Evolutionary conservation across 2,113 vertebrate genomes (phyloP), one percentile per base, ranked within the genome.

Genomic region (Sylvilagus bachmani): DNA sequence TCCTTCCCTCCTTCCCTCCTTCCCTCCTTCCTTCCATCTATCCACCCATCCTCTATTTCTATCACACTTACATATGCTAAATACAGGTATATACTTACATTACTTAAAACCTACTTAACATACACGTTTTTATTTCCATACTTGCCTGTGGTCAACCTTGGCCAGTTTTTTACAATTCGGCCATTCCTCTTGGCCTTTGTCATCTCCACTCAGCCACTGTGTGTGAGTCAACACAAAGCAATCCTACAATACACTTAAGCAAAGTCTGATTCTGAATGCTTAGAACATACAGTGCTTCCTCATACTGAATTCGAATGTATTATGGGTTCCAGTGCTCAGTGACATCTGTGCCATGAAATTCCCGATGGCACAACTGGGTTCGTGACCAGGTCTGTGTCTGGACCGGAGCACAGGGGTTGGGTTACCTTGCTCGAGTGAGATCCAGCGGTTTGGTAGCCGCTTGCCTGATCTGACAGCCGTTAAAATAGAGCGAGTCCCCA

Each of bases 401-500:
- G 79, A 58, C 27, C 13, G 53, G 11, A 31, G 69, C 5, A 7
- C 1, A 12, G 73, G 79, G 29, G 21, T 36, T 87, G 78, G 44
- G 53, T 97, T 99, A 99, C 99, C 99, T 99, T 97, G 99, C 99
- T 98, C 99, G 98, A 78, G 99, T 99, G 97, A 99, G 99, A 98
- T 99, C 99, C 98, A 99, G 99, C 85, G 99, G 99, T 96, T 99
- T 99, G 91, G 99, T 99, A 95, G 99, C 98, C 87, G 99, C 99
- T 98, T 99, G 99, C 97, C 99, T 98, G 98, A 99, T 98, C 98
- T 99, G 99, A 98, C 99, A 99, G 97, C 99, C 99, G 51, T 99
- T 99, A 96, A 99, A 99, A 98, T 99, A 99, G 61, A 99, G 99
- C 0, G 99, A 99, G 97, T 99, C 99, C 96, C 99, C 99, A 0